These are phyloP conservation scores for Idaea biselata DNA, from an alignment of 2,888 invertebrate species.

Conservation along the genomic window DNA sequence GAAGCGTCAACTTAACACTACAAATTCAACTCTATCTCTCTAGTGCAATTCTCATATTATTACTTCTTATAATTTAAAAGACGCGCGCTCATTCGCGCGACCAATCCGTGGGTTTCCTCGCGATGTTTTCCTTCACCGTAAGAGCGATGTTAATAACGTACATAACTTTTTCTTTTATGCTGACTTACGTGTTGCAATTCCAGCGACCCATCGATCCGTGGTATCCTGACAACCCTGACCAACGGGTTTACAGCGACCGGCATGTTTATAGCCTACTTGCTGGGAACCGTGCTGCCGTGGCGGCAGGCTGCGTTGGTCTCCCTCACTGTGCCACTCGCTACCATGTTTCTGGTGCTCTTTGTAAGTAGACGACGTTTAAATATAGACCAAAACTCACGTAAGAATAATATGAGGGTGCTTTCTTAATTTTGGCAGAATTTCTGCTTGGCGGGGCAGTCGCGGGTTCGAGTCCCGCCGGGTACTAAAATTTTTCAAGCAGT, in stretches of 20 bases:
- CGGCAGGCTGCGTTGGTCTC: slow-evolving; percentile 75
- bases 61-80: too few species aligned
- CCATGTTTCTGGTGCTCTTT: slow-evolving; percentile 74
- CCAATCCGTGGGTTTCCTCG: too few species aligned
- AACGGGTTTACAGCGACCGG: slow-evolving; percentile 74
- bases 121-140: background rate
- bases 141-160: background rate
- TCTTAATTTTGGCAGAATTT: too few species aligned
- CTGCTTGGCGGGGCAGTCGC: too few species aligned
- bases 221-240: slow-evolving; percentile 76
- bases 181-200: slow-evolving; percentile 29
- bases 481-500: too few species aligned
- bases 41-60: too few species aligned
- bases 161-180: too few species aligned
- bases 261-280: slow-evolving; percentile 72
- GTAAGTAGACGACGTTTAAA: slow-evolving; percentile 51
- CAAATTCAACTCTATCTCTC: too few species aligned
- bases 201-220: slow-evolving; percentile 78
- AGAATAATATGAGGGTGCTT: too few species aligned
- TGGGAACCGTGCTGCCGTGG: slow-evolving; percentile 78
- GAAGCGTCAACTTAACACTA: too few species aligned
- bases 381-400: background rate
- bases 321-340: slow-evolving; percentile 69
- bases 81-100: too few species aligned
- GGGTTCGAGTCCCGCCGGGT: too few species aligned